Conservation (phyloP, 2,113 vertebrate genomes). For the Saguinus midas region DNA sequence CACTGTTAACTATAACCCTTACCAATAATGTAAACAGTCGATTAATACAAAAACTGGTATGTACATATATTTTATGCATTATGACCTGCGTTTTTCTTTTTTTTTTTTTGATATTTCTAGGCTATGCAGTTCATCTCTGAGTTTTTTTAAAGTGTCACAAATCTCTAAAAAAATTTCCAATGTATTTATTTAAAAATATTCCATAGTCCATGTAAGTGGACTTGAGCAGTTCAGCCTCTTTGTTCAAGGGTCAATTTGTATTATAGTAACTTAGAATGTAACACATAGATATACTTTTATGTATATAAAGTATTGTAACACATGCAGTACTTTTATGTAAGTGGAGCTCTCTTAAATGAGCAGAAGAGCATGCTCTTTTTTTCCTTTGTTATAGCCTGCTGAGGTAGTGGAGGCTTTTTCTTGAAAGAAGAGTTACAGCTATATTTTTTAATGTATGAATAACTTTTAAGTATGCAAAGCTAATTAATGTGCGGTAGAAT, state of each 20-base stretch:
- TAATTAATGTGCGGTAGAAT: not conserved
- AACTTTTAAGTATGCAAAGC: not conserved
- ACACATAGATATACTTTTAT: not conserved
- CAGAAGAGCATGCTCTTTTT: not conserved
- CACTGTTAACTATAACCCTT: not conserved
- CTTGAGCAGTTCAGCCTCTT: not conserved
- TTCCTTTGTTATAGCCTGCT: not conserved
- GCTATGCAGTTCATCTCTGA: not conserved
- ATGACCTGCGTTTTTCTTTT: not conserved
- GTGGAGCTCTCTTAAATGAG: not conserved
- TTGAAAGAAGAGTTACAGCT: slow-evolving; percentile 16
- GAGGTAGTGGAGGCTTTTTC: not conserved
- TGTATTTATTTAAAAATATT: not conserved
- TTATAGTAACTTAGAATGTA: not conserved
- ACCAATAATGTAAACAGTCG: not conserved
- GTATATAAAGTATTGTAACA: no score
- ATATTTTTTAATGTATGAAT: slow-evolving; percentile 14
- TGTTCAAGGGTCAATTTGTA: not conserved
- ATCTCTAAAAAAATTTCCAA: not conserved
- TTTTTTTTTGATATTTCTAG: not conserved
- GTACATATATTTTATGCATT: not conserved
- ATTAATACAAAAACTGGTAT: not conserved
- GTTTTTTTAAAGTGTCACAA: not conserved
- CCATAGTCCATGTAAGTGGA: not conserved
- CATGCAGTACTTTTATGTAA: not conserved